phyloP scores from a whole-genome alignment of 2,113 vertebrate species.

The Alectura lathami region DNA sequence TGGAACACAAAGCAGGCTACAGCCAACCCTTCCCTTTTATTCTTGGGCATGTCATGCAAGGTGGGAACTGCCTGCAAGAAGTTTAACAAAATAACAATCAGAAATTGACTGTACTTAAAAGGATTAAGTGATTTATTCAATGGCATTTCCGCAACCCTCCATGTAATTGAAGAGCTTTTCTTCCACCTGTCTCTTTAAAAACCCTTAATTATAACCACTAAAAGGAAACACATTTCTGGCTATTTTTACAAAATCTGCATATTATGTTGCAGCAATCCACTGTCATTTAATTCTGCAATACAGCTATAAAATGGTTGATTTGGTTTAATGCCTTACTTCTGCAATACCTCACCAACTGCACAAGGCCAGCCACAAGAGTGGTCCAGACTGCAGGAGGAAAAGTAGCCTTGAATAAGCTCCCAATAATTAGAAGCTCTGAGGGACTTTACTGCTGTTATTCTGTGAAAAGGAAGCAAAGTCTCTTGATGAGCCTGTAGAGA shows the following conservation, averaged over 20 bases:
- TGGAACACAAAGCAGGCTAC: not conserved
- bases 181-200: not conserved
- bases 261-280: not conserved
- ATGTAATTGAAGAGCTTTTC: slow-evolving; percentile 49
- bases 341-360: not conserved
- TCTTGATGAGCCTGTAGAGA: not conserved
- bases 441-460: not conserved
- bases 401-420: not conserved
- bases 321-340: not conserved
- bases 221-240: slow-evolving; percentile 32
- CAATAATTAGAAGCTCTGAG: not conserved
- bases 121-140: slow-evolving; percentile 46
- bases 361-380: fast-evolving
- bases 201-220: not conserved
- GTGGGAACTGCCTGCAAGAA: not conserved
- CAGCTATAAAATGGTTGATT: slow-evolving; percentile 35
- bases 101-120: slow-evolving; percentile 35
- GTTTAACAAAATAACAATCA: not conserved
- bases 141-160: slow-evolving; percentile 40
- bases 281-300: slow-evolving; percentile 16
- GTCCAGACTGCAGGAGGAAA: not conserved
- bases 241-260: slow-evolving; percentile 27
- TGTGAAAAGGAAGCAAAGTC: not conserved
- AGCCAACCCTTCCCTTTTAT: not conserved
- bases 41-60: not conserved